Evolutionary conservation across 1,140 invertebrate species (phyloP), one percentile per base, ranked within the genome.

Genomic region (Calliphora vicina): DNA sequence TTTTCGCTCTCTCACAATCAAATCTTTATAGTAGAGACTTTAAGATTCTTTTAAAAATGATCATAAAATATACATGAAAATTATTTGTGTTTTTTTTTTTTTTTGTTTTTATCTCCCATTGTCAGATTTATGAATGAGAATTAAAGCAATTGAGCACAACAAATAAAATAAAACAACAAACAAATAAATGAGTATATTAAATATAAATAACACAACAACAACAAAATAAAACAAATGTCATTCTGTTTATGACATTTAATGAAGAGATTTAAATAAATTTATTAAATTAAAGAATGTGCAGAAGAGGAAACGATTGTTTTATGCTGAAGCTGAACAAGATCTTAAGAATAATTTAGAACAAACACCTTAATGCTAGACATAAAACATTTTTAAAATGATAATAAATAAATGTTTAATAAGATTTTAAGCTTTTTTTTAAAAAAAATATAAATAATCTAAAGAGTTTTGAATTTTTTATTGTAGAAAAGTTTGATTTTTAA

Each of bases 41-140:
- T 23, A 67, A 23, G n/a, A 67, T 23, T 67, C 4, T 23, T n/a
- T 67, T 67, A 67, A 23, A 67, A 13, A 4, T 35, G 2, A 23
- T 23, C 61, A 67, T 23, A 67, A 67, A 23, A 8, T 17, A 50
- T 6, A 50, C 45, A 50, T 4, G 45, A 50, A 1, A 13, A 13
- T 13, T 3, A 23, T 23, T 67, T 67, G 61, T 23, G 6, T 67
- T 61, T 61, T 17, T 17, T 61, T 13, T 61, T 61, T 61, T 61
- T 50, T 67, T 67, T 23, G n/a, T 67, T 23, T 67, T 8, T 23
- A 23, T 57, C 50, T 57, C 50, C n/a, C 50, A n/a, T 67, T 67
- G n/a, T 23, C 61, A 67, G 61, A 67, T 67, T 67, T 67, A 67
- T 67, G 61, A 67, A 67, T 67, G 20, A 67, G 61, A 67, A 23